A percentile compares a stretch with the other conserved stretches of the same genome.
These are phyloP conservation scores for Chionodraco myersi DNA, from an alignment of 2,113 vertebrate genomes.

Conservation along the genomic window DNA sequence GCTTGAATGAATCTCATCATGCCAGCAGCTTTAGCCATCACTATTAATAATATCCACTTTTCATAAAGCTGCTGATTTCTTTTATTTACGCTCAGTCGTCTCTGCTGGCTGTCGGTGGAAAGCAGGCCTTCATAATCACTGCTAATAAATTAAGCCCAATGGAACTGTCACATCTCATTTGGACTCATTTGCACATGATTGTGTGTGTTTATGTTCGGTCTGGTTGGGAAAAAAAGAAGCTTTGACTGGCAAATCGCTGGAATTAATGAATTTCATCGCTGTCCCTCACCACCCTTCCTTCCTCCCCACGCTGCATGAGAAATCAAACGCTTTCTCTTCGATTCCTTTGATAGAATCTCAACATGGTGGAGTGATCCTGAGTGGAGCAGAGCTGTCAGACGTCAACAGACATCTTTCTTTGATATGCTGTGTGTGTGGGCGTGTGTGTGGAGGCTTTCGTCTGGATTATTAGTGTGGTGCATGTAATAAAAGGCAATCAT, in stretches of 20 bases:
- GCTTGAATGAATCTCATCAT: slow-evolving; percentile 74
- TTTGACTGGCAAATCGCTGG: slow-evolving; percentile 79
- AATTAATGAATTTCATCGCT: slow-evolving; percentile 78
- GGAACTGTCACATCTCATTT: slow-evolving; percentile 84
- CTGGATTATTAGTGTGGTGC: slow-evolving; percentile 58
- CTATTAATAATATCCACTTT: slow-evolving; percentile 82
- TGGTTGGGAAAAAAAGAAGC: slow-evolving; percentile 63
- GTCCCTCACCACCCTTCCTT: slow-evolving; percentile 32
- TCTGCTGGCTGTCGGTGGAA: slow-evolving; percentile 68
- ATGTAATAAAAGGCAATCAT: slow-evolving; percentile 71
- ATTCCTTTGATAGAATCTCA: slow-evolving; percentile 62
- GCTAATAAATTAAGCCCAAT: slow-evolving; percentile 84
- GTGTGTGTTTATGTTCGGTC: slow-evolving; percentile 82
- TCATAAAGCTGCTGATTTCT: slow-evolving; percentile 78
- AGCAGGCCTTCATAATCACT: slow-evolving; percentile 74
- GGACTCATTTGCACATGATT: slow-evolving; percentile 81
- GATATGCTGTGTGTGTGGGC: slow-evolving; percentile 35
- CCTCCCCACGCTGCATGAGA: slow-evolving; percentile 39
- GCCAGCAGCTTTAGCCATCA: slow-evolving; percentile 70
- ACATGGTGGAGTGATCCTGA: slow-evolving; percentile 59
- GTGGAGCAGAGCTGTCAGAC: slow-evolving; percentile 74
- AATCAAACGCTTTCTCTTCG: slow-evolving; percentile 69
- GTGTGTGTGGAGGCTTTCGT: slow-evolving; percentile 12
- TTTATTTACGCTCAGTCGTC: slow-evolving; percentile 74
- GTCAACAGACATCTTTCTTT: slow-evolving; percentile 63